Percentiles rank a stretch among this genome's conserved stretches.
These are phyloP conservation scores for Phymatocera aterrima DNA, from an alignment of 2,888 invertebrate species.

Conservation along the genomic window DNA sequence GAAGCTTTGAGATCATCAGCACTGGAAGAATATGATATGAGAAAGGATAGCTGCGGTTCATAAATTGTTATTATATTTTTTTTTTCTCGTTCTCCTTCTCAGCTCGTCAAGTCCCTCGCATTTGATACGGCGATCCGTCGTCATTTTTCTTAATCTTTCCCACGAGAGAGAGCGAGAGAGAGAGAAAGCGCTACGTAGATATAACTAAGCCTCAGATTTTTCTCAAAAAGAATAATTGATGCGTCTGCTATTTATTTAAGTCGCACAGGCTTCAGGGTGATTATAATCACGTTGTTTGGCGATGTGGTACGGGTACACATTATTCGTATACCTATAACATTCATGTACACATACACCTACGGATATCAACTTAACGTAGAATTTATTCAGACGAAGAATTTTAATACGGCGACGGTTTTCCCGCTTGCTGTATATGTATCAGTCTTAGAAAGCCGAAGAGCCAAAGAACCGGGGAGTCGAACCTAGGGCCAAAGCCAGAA, in stretches of 20 bases:
- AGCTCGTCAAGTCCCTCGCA: too few species aligned
- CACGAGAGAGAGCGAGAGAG: too few species aligned
- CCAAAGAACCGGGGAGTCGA: not conserved
- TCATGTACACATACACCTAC: too few species aligned
- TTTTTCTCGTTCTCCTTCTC: too few species aligned
- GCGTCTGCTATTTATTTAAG: slow-evolving; percentile 22
- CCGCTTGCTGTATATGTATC: slow-evolving; percentile 21
- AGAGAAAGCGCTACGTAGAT: too few species aligned
- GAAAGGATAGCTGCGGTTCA: too few species aligned
- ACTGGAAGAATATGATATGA: too few species aligned
- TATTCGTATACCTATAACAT: too few species aligned
- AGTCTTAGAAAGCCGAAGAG: not conserved
- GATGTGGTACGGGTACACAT: too few species aligned
- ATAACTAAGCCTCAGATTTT: not conserved
- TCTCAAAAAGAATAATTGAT: slow-evolving; percentile 18
- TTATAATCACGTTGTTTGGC: not conserved
- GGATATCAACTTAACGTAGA: slow-evolving; percentile 31
- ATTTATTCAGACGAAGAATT: slow-evolving; percentile 39
- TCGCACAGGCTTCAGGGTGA: not conserved
- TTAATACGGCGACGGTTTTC: not conserved
- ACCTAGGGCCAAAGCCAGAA: not conserved
- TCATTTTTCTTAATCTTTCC: not conserved
- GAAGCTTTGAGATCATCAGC: too few species aligned
- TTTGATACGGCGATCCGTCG: not conserved
- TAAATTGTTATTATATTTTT: too few species aligned